These are phyloP conservation scores for Penaeus chinensis DNA, from an alignment of 1,140 invertebrate species.

Conservation along the genomic window DNA sequence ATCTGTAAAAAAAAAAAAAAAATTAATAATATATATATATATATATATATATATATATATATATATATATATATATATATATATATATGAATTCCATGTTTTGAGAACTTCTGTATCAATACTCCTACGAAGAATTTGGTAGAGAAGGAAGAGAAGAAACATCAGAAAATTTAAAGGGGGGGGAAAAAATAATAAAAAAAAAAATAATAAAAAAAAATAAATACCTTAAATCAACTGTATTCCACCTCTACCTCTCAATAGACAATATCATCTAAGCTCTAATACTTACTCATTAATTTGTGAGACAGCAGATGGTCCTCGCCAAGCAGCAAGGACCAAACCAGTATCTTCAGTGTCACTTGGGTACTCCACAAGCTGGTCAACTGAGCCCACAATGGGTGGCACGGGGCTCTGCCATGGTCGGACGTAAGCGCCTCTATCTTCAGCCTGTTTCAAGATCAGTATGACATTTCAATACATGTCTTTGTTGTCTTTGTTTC, in stretches of 20 bases:
- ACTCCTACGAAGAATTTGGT: not conserved
- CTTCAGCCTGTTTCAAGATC: slow-evolving; percentile 69
- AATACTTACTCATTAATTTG: slow-evolving; percentile 71
- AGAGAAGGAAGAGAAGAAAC: no score
- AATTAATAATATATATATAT: not conserved
- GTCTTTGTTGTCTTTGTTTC: not conserved
- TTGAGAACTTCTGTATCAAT: slow-evolving; percentile 30
- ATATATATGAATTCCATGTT: slow-evolving; percentile 23
- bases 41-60: not conserved
- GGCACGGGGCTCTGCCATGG: slow-evolving; percentile 83
- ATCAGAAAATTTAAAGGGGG: no score
- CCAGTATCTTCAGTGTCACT: slow-evolving; percentile 89
- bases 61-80: no score
- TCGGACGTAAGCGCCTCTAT: slow-evolving; percentile 74
- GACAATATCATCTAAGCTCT: not conserved
- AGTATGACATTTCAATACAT: slow-evolving; percentile 17
- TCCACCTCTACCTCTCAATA: no score
- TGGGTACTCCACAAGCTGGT: slow-evolving; percentile 76
- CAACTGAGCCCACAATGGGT: slow-evolving; percentile 69
- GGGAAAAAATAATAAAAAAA: no score
- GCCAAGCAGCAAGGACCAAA: slow-evolving; percentile 82
- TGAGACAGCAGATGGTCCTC: slow-evolving; percentile 79
- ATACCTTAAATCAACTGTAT: not conserved
- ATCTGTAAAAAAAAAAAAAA: slow-evolving; percentile 67
- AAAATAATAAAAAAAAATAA: no score